A percentile compares a stretch with the other conserved stretches of the same genome.
Conservation (phyloP, 2,113 vertebrate genomes). For the Passer montanus region DNA sequence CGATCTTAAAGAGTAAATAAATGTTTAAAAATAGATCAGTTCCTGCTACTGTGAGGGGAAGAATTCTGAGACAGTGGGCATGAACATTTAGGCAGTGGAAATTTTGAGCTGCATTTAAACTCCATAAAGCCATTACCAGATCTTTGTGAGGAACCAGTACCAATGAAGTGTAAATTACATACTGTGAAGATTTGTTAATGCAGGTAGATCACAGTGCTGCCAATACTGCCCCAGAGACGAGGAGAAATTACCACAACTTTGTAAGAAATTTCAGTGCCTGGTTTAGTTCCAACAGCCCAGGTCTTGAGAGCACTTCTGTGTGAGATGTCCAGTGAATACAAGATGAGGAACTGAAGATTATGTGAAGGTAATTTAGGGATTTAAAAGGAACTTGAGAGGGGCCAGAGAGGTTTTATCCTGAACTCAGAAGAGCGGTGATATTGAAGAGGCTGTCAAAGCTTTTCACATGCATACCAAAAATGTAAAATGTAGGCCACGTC, state of each 20-base stretch:
- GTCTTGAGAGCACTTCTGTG: neutral
- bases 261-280: neutral
- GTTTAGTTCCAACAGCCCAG: neutral
- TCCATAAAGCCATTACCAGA: neutral
- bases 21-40: constrained; percentile 2
- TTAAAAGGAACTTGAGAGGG: constrained; percentile 47
- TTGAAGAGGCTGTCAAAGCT: constrained; percentile 50
- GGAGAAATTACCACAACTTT: neutral
- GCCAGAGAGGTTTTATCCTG: constrained; percentile 34
- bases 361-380: constrained; percentile 47
- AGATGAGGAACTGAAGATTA: constrained; percentile 41
- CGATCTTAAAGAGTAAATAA: neutral
- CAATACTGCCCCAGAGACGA: neutral
- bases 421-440: neutral
- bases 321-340: neutral
- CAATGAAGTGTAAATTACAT: neutral
- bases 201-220: neutral
- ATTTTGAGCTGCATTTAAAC: neutral
- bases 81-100: neutral
- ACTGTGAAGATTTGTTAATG: neutral
- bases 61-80: neutral
- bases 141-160: neutral
- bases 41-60: neutral
- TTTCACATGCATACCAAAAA: neutral
- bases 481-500: neutral